These are phyloP conservation scores for Tenthredo mesomela DNA, from an alignment of 2,888 invertebrate genomes.

Conservation along the genomic window DNA sequence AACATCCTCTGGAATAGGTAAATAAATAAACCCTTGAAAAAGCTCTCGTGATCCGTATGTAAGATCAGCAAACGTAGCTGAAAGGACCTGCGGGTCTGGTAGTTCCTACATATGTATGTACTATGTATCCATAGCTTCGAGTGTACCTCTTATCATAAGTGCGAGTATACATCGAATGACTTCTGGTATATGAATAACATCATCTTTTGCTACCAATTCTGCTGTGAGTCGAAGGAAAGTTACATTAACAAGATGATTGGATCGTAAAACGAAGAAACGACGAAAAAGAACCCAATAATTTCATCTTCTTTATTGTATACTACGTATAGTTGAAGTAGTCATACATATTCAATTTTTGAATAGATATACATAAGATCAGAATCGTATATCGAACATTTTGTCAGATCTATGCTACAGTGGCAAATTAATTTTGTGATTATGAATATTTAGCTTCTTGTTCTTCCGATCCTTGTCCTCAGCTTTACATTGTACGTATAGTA, in stretches of 20 bases:
- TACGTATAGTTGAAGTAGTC: no score
- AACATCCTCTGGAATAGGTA: neutral
- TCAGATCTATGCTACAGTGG: neutral
- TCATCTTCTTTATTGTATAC: no score
- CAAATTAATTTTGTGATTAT: neutral
- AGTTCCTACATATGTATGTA: neutral
- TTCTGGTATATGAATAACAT: neutral
- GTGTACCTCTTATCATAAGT: conserved; percentile 1
- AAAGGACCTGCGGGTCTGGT: conserved; percentile 5
- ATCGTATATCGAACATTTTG: no score
- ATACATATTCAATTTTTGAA: no score
- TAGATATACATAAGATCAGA: no score
- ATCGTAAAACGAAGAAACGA: neutral
- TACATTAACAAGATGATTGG: neutral
- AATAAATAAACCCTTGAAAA: conserved; percentile 48
- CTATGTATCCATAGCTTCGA: neutral
- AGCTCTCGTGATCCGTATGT: neutral
- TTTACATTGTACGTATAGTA: neutral
- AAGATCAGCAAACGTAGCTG: conserved; percentile 29
- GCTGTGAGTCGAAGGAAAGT: neutral
- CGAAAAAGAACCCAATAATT: neutral
- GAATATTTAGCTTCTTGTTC: neutral
- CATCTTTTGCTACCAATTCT: neutral
- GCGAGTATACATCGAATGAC: neutral
- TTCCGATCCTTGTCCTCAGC: neutral